These are phyloP conservation scores for Spisula subtruncata DNA, from an alignment of 2,888 invertebrate species.

Conservation along the genomic window DNA sequence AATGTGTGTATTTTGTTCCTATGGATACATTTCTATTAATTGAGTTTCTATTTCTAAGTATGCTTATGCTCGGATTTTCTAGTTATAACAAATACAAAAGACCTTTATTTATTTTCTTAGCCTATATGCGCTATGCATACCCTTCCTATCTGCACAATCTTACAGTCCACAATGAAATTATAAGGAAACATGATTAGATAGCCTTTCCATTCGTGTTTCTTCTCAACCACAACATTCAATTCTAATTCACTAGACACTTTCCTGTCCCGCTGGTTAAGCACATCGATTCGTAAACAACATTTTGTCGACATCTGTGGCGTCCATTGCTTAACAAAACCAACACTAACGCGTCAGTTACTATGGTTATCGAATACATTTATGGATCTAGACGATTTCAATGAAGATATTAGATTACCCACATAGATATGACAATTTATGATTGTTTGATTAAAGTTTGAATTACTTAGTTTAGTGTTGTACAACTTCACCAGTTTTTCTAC, in stretches of 20 bases:
- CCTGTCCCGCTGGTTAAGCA: neutral
- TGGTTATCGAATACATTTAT: conserved; percentile 23
- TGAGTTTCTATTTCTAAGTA: too few relatives aligned
- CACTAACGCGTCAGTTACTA: conserved; percentile 13
- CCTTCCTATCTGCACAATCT: too few relatives aligned
- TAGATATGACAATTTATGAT: neutral
- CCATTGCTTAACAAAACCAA: neutral
- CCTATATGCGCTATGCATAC: too few relatives aligned
- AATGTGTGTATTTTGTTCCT: too few relatives aligned
- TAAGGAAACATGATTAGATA: too few relatives aligned
- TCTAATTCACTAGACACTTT: neutral
- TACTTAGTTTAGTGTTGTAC: neutral
- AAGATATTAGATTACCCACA: neutral
- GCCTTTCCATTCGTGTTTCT: too few relatives aligned
- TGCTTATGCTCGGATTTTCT: too few relatives aligned
- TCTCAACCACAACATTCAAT: neutral
- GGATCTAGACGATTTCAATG: conserved; percentile 18
- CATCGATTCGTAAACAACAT: neutral
- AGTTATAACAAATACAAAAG: too few relatives aligned
- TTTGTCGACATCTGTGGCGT: conserved; percentile 11
- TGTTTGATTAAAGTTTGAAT: neutral
- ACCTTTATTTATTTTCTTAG: too few relatives aligned
- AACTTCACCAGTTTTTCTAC: too few relatives aligned
- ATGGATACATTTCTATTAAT: too few relatives aligned
- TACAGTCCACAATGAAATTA: too few relatives aligned